phyloP scores from a whole-genome alignment of 1,140 invertebrate genomes.

The Apis laboriosa region DNA sequence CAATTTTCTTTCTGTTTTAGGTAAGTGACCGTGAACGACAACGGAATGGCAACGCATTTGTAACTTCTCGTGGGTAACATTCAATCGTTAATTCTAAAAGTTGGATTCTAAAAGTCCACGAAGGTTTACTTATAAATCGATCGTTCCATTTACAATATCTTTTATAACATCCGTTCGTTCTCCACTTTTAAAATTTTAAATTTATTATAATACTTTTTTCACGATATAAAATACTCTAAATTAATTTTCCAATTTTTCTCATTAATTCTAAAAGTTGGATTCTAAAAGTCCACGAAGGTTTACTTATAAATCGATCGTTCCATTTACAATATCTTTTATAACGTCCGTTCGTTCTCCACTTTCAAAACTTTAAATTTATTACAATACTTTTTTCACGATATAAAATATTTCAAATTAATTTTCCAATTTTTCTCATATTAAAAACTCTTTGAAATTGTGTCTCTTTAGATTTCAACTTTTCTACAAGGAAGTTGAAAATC shows the following conservation, averaged over 20 bases:
- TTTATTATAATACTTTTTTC: too few relatives aligned
- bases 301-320: background rate
- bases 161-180: background rate
- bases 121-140: background rate
- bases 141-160: background rate
- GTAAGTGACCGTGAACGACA: conserved; percentile 29
- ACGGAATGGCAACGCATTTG: background rate
- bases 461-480: too few relatives aligned
- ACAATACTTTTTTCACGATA: too few relatives aligned
- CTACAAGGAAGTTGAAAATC: background rate
- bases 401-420: too few relatives aligned
- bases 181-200: background rate
- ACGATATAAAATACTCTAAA: too few relatives aligned
- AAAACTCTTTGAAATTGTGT: too few relatives aligned
- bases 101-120: background rate
- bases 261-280: background rate
- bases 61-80: conserved; percentile 15
- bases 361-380: background rate
- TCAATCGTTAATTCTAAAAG: background rate
- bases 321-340: too few relatives aligned
- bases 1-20: conserved; percentile 30
- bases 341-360: background rate
- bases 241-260: too few relatives aligned
- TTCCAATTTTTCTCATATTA: too few relatives aligned
- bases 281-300: too few relatives aligned